These are phyloP conservation scores for Scylla paramamosain DNA, from an alignment of 1,140 invertebrate species.

Conservation along the genomic window DNA sequence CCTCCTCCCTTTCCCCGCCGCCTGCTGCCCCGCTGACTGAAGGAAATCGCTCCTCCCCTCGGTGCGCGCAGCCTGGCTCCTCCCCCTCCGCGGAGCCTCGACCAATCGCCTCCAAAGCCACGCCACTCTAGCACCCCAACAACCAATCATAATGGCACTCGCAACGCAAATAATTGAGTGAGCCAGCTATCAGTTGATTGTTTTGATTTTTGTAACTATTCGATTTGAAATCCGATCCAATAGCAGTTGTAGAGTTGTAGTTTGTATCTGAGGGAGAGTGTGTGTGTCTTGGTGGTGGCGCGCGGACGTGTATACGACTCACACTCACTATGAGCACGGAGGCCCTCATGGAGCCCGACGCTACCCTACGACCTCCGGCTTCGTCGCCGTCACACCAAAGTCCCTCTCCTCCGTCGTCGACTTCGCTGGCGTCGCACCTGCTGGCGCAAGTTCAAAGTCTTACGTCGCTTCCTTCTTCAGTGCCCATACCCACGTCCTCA, in stretches of 20 bases:
- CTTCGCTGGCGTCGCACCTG: constrained; percentile 77
- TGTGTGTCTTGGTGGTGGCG: constrained; percentile 78
- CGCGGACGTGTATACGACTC: constrained; percentile 75
- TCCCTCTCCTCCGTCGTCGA: constrained; percentile 78
- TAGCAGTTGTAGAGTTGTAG: constrained; percentile 78
- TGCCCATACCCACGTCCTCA: constrained; percentile 75
- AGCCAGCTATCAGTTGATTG: constrained; percentile 78
- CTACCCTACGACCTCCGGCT: constrained; percentile 73
- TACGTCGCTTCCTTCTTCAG: constrained; percentile 75
- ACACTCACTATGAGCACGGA: constrained; percentile 76
- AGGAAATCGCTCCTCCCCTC: constrained; percentile 72
- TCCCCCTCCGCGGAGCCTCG: constrained; percentile 53
- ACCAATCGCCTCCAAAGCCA: constrained; percentile 72
- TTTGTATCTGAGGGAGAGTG: constrained; percentile 78
- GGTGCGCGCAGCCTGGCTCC: constrained; percentile 72
- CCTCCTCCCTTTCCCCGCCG: constrained; percentile 56
- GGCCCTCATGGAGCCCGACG: constrained; percentile 75
- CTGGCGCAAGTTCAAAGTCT: constrained; percentile 77
- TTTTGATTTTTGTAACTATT: constrained; percentile 78
- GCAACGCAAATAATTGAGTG: constrained; percentile 78
- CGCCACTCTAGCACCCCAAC: constrained; percentile 77
- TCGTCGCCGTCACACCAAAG: constrained; percentile 74
- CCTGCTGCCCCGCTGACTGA: constrained; percentile 73
- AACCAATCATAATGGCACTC: constrained; percentile 78
- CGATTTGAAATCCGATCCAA: constrained; percentile 78